A percentile compares a stretch with the other conserved stretches of the same genome.
These are phyloP conservation scores for Mactra quadrangularis DNA, from an alignment of 1,140 invertebrate species.

Conservation along the genomic window DNA sequence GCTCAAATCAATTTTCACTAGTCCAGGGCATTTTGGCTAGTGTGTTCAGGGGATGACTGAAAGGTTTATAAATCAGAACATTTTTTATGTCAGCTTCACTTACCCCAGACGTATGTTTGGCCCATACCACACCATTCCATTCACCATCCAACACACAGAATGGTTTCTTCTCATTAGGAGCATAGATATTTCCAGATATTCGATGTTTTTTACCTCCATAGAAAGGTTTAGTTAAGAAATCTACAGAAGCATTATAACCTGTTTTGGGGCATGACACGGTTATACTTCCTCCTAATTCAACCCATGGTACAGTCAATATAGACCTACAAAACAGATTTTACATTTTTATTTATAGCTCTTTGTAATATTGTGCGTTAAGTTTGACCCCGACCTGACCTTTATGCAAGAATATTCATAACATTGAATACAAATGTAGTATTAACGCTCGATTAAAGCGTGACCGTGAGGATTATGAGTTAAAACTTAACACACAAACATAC, in stretches of 20 bases:
- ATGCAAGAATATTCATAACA: too few relatives aligned
- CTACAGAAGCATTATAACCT: conserved; percentile 84
- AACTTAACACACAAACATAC: too few relatives aligned
- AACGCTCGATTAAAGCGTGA: too few relatives aligned
- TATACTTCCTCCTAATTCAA: conserved; percentile 85
- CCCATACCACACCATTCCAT: conserved; percentile 98
- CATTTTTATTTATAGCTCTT: too few relatives aligned
- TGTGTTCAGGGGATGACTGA: too few relatives aligned
- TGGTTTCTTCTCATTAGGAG: conserved; percentile 93
- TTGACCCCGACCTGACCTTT: too few relatives aligned
- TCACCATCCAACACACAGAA: conserved; percentile 94
- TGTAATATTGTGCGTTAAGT: too few relatives aligned
- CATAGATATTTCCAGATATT: conserved; percentile 83
- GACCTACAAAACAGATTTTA: conserved; percentile 76
- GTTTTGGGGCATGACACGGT: conserved; percentile 84
- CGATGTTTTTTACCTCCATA: conserved; percentile 85
- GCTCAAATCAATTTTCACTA: too few relatives aligned
- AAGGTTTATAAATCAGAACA: too few relatives aligned
- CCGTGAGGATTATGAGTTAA: too few relatives aligned
- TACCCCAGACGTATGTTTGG: conserved; percentile 90
- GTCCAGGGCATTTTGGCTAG: too few relatives aligned
- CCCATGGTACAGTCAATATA: conserved; percentile 86
- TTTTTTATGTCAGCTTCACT: conserved; percentile 56
- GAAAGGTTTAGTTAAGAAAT: conserved; percentile 86
- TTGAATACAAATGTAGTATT: too few relatives aligned